These are phyloP conservation scores for Fragum whitleyi DNA, from an alignment of 2,888 invertebrate genomes.

Conservation along the genomic window DNA sequence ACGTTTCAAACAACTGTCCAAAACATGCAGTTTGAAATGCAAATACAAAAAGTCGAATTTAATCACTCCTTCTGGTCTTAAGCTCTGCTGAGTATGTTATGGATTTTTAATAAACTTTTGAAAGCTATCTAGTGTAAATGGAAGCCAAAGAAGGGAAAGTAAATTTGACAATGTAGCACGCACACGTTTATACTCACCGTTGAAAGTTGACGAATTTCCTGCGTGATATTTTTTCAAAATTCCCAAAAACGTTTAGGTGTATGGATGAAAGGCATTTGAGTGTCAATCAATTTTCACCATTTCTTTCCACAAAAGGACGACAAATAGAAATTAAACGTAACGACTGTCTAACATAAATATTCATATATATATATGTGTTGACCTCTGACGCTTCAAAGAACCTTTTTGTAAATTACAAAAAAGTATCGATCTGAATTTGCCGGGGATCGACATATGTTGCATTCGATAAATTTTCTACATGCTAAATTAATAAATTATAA, in stretches of 20 bases:
- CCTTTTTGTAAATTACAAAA: too few relatives aligned
- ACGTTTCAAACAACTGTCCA: too few relatives aligned
- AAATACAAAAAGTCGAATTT: too few relatives aligned
- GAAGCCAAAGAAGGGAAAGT: slow-evolving; percentile 30
- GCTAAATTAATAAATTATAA: too few relatives aligned
- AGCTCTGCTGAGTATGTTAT: too few relatives aligned
- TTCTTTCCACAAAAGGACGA: not conserved
- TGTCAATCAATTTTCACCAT: not conserved
- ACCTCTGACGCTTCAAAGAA: too few relatives aligned
- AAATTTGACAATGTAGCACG: slow-evolving; percentile 67
- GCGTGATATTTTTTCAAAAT: not conserved
- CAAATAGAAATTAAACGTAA: not conserved
- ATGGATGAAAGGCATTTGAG: not conserved
- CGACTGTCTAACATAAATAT: not conserved
- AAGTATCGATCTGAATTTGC: too few relatives aligned
- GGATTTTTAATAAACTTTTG: not conserved
- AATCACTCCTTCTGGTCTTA: too few relatives aligned
- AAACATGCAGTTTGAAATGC: too few relatives aligned
- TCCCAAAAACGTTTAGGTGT: slow-evolving; percentile 6
- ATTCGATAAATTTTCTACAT: too few relatives aligned
- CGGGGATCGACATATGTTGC: too few relatives aligned
- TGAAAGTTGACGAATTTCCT: slow-evolving; percentile 44
- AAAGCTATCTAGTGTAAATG: not conserved
- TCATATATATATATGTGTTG: not conserved
- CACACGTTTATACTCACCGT: slow-evolving; percentile 62